These are phyloP conservation scores for Albula glossodonta DNA, from an alignment of 2,113 vertebrate genomes.

Conservation along the genomic window DNA sequence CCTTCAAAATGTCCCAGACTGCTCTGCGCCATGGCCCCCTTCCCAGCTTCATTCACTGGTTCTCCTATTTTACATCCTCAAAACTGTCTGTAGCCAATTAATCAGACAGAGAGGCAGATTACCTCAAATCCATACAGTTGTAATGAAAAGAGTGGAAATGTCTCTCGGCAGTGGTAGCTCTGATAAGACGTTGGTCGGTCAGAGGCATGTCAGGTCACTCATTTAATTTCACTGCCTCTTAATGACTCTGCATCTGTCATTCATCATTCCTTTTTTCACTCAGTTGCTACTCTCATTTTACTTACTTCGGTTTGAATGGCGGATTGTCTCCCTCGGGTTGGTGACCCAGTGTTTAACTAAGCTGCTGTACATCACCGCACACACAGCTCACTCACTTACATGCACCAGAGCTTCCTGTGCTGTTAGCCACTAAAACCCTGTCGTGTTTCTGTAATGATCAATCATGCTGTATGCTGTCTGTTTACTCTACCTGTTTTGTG, in stretches of 20 bases:
- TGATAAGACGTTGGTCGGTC: background rate
- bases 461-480: background rate
- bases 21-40: background rate
- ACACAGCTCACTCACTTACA: background rate
- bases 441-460: background rate
- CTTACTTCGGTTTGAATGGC: slow-evolving; percentile 49
- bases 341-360: slow-evolving; percentile 25
- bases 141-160: background rate
- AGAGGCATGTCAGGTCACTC: background rate
- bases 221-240: background rate
- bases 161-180: background rate
- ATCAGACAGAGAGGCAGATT: background rate
- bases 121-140: background rate
- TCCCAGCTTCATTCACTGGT: background rate
- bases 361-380: background rate
- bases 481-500: slow-evolving; percentile 45
- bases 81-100: background rate
- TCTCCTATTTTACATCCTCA: background rate
- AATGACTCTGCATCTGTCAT: background rate
- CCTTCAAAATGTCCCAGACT: background rate
- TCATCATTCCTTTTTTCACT: background rate
- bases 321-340: slow-evolving; percentile 18
- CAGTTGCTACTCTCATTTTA: slow-evolving; percentile 23
- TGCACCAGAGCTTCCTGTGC: background rate
- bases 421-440: background rate